Conservation (phyloP, 2,888 invertebrate genomes). For the Andrena bucephala region DNA sequence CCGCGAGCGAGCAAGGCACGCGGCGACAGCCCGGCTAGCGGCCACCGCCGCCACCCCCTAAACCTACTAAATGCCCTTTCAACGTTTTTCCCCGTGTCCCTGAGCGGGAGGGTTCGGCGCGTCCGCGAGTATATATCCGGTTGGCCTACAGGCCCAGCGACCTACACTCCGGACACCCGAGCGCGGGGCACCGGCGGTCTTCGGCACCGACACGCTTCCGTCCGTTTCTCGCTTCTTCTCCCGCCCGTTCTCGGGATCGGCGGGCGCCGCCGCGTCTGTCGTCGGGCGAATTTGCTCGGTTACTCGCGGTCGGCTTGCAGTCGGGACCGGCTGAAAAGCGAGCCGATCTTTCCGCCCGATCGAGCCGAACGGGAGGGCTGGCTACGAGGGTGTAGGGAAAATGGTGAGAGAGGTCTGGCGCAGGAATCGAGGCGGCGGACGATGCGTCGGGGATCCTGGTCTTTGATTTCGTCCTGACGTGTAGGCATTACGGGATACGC, state of each 20-base stretch:
- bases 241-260: background rate
- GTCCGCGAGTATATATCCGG: slow-evolving; percentile 10
- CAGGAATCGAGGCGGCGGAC: slow-evolving; percentile 44
- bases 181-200: background rate
- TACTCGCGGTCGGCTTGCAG: slow-evolving; percentile 38
- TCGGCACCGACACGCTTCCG: background rate
- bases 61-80: slow-evolving; percentile 24
- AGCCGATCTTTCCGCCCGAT: slow-evolving; percentile 60
- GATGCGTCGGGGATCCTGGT: slow-evolving; percentile 71
- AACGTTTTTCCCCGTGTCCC: slow-evolving; percentile 18
- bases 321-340: slow-evolving; percentile 45
- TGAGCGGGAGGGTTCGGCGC: background rate
- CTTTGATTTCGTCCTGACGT: slow-evolving; percentile 79
- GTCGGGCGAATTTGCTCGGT: slow-evolving; percentile 49
- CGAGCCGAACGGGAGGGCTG: slow-evolving; percentile 56
- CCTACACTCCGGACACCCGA: slow-evolving; percentile 14
- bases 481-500: slow-evolving; percentile 75
- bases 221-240: background rate
- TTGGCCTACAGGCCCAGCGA: slow-evolving; percentile 43
- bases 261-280: no score
- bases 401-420: slow-evolving; percentile 22
- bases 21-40: slow-evolving; percentile 46
- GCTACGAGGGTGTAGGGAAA: background rate
- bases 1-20: slow-evolving; percentile 50
- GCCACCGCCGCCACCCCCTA: slow-evolving; percentile 9